Base-by-base conservation (phyloP, 2,113 vertebrate genomes). In the Raja brachyura region DNA sequence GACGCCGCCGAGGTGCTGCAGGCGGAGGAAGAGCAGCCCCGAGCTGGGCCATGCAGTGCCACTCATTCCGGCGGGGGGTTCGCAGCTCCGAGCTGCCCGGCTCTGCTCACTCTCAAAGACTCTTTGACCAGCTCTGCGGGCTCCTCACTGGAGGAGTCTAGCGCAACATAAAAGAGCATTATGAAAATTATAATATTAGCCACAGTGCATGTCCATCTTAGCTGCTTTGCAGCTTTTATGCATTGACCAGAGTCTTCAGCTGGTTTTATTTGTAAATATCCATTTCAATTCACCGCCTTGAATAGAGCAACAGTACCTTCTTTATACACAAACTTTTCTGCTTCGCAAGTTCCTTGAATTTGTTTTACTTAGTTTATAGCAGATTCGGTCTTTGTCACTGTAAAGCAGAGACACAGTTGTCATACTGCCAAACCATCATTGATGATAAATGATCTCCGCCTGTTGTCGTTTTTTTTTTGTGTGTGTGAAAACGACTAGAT, bases 121-220 rank as follows among this genome's bases (percentile, higher is more conserved):
- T 93, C 94, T 97, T 97, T 97, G 96, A 97, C 95, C 94, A 90
- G 93, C 97, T 95, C 97, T 96, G 96, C 97, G 95, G 97, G 97
- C 96, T 96, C 93, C 96, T 95, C 96, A 95, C 96, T 95, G 95
- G 96, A 96, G 96, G 96, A 96, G 97, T 96, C 95, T 96, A 95
- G 94, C 94, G 95, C 95, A 93, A 94, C 96, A 97, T 97, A 97
- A 97, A 97, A 96, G 97, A 95, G 96, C 95, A 96, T 97, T 97
- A 97, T 97, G 96, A 97, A 96, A 97, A 97, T 97, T 95, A 97
- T 97, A 96, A 97, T 97, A 96, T 96, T 96, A 95, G 94, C 95
- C 95, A 93, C 95, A 95, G 96, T 97, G 96, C 96, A 96, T 96
- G 96, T 96, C 96, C 95, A 93, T 93, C 70, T 93, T 95, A 96